These are phyloP conservation scores for Zaprionus capensis DNA, from an alignment of 1,140 invertebrate genomes.

Conservation along the genomic window DNA sequence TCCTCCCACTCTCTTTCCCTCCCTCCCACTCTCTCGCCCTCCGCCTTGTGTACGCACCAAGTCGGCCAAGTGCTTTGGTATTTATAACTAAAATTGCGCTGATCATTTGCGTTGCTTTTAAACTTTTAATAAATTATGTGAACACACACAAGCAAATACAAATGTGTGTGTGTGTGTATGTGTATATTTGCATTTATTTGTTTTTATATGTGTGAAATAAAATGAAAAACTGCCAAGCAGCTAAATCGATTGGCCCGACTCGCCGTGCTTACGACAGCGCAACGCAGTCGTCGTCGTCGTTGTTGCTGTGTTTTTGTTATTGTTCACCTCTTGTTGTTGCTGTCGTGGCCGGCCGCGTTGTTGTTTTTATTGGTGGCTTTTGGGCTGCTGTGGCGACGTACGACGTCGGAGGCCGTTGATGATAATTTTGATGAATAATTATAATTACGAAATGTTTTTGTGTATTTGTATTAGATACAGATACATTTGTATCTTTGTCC, in stretches of 20 bases:
- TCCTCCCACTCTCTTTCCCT: background rate
- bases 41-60: slow-evolving; percentile 30
- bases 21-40: background rate
- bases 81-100: slow-evolving; percentile 69
- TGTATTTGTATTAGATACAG: slow-evolving; percentile 36
- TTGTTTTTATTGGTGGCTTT: slow-evolving; percentile 10
- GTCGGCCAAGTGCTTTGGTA: slow-evolving; percentile 63
- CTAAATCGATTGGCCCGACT: slow-evolving; percentile 62
- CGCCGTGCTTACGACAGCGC: slow-evolving; percentile 42
- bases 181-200: background rate
- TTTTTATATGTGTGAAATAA: slow-evolving; percentile 56
- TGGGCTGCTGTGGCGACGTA: slow-evolving; percentile 27
- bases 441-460: slow-evolving; percentile 74
- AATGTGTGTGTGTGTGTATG: background rate
- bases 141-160: slow-evolving; percentile 1
- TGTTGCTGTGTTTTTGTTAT: slow-evolving; percentile 18
- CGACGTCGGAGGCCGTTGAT: slow-evolving; percentile 7
- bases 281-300: slow-evolving; percentile 19
- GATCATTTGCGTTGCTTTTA: slow-evolving; percentile 54
- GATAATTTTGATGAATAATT: slow-evolving; percentile 71
- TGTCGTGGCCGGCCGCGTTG: slow-evolving; percentile 30
- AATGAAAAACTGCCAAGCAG: slow-evolving; percentile 66
- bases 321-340: slow-evolving; percentile 26
- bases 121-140: slow-evolving; percentile 77
- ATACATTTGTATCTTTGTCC: slow-evolving; percentile 47